Evolutionary conservation across 2,888 invertebrate genomes (phyloP), one percentile per base, ranked within the genome.

Genomic region (Gnatocerus cornutus): DNA sequence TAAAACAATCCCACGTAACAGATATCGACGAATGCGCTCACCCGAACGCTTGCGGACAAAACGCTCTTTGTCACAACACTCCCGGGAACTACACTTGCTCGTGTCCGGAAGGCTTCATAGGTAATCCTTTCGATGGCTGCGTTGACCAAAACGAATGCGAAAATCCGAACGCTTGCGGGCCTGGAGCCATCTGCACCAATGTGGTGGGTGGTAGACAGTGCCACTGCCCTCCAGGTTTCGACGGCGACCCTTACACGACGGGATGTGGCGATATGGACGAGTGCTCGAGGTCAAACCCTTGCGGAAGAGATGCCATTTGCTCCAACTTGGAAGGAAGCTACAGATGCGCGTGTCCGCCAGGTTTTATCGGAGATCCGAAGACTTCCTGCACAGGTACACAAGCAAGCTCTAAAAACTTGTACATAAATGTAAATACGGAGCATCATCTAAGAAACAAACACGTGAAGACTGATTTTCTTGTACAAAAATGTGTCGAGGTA

Each of bases 11-110:
- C 29, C 46, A 16, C 13, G 56, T 83, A 85, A 72, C 86, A 91
- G 97, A 97, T 87, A 91, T 97, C 76, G 91, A 97, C 83, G 97
- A 97, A 88, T 97, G 97, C 86, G 86, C 88, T 80, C 88, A 91
- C 83, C 92, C 93, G 53, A 90, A 91, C 78, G 91, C 93, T 73
- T 97, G 97, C 82, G 96, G 96, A 70, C 86, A 87, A 63, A 93
- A 94, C 81, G 91, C 96, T 43, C 82, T 92, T 61, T 97, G 97
- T 84, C 89, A 90, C 74, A 97, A 97, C 84, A 89, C 89, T 71
- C 92, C 92, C 63, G 97, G 97, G 82, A 96, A 96, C 85, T 95
- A 93, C 83, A 93, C 94, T 8, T 97, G 97, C 85, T 85, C 89
- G 59, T 97, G 97, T 85, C 91, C 91, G 75, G 89, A 91, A 74